phyloP scores from a whole-genome alignment of 2,113 vertebrate species.

The Gallinago paraguaiae region DNA sequence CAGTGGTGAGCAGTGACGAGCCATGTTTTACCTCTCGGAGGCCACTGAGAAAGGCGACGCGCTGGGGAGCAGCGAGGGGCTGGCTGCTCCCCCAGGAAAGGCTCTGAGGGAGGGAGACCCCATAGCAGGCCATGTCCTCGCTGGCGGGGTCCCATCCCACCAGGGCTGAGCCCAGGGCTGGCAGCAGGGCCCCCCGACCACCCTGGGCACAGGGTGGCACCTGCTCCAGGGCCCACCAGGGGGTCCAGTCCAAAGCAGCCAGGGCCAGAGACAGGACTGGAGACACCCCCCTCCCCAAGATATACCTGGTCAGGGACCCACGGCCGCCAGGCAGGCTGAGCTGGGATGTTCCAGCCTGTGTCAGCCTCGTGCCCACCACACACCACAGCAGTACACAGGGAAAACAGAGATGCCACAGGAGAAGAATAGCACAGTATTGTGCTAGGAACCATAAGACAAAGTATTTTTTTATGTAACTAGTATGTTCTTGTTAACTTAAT shows the following conservation, averaged over 20 bases:
- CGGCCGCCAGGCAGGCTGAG: fast-evolving
- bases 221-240: fast-evolving
- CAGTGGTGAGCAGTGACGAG: neutral
- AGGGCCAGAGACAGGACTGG: neutral
- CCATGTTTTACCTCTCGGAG: neutral
- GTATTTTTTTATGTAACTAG: neutral
- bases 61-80: fast-evolving
- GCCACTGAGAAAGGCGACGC: neutral
- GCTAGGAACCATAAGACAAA: neutral
- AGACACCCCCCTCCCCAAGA: fast-evolving
- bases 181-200: fast-evolving
- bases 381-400: neutral
- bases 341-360: too few relatives aligned
- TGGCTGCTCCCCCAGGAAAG: neutral
- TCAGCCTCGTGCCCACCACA: fast-evolving
- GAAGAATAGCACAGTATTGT: neutral
- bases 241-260: neutral
- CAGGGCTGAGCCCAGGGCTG: neutral
- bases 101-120: neutral
- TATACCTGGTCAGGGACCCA: neutral
- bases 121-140: fast-evolving
- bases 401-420: neutral
- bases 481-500: neutral
- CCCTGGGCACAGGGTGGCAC: neutral
- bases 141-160: fast-evolving